Conservation (phyloP, 2,113 vertebrate genomes). For the Macaca mulatta region DNA sequence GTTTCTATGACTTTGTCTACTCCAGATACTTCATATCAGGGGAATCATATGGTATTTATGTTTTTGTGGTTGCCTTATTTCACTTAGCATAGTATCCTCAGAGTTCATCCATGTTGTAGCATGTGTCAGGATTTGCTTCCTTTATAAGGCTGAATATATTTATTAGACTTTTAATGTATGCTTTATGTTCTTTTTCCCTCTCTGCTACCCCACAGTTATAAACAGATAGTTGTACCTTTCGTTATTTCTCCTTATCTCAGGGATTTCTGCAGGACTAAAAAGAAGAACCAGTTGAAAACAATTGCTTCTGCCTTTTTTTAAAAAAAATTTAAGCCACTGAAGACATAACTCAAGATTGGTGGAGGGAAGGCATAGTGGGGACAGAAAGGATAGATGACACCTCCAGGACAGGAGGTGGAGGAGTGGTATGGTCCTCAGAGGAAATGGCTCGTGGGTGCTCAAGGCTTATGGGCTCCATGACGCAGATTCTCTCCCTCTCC, state of each 20-base stretch:
- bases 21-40: not conserved
- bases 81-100: not conserved
- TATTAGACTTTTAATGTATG: not conserved
- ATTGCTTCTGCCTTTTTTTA: not conserved
- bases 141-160: not conserved
- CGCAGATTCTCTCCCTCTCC: not conserved
- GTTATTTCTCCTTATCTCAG: not conserved
- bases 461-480: not conserved
- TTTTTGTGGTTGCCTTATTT: not conserved
- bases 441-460: not conserved
- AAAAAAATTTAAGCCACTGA: not conserved
- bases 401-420: not conserved
- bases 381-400: not conserved
- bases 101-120: not conserved
- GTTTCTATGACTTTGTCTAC: not conserved
- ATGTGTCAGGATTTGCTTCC: not conserved
- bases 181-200: not conserved
- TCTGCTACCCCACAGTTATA: not conserved
- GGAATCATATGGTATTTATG: not conserved
- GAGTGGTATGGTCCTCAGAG: not conserved
- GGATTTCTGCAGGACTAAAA: not conserved
- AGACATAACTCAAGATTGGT: not conserved
- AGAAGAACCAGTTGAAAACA: not conserved
- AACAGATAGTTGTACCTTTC: not conserved
- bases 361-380: not conserved